Evolutionary conservation across 2,113 vertebrate genomes (phyloP).

Genomic region (Strigops habroptila): DNA sequence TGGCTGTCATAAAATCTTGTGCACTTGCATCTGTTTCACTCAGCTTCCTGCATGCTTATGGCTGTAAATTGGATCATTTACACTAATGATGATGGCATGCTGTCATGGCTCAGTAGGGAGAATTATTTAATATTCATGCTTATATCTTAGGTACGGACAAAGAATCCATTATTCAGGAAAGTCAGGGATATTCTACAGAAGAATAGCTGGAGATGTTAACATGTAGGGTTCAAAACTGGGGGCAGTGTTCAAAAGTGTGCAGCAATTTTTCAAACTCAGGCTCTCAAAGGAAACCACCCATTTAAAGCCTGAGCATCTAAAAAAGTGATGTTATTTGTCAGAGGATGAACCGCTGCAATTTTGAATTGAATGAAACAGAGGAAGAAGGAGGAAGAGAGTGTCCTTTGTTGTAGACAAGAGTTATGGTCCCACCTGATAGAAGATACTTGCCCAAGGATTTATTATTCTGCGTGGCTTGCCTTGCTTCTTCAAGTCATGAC

Average conservation of each 20-base stretch:
- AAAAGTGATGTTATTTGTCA: neutral
- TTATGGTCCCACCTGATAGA: neutral
- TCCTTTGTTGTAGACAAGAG: neutral
- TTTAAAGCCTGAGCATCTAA: neutral
- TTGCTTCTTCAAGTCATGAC: neutral
- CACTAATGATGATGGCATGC: conserved; percentile 12
- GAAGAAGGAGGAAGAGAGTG: neutral
- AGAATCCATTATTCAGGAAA: neutral
- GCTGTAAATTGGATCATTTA: conserved; percentile 39
- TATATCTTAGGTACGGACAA: neutral
- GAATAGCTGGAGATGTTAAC: neutral
- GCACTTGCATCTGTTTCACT: neutral
- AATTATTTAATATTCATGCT: conserved; percentile 39
- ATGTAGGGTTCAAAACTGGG: neutral
- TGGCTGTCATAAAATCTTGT: neutral
- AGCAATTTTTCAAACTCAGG: neutral
- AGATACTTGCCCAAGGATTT: neutral
- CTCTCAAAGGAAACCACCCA: neutral
- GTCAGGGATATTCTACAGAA: neutral
- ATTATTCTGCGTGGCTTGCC: neutral
- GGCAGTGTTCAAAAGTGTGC: neutral
- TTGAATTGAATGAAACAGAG: neutral
- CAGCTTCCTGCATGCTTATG: neutral
- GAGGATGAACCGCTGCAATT: neutral
- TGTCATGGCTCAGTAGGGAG: conserved; percentile 17